Percentiles rank a stretch among this genome's conserved stretches.
Evolutionary conservation across 2,797 vertebrate species (phyloP).

Genomic region (Spheniscus humboldti): DNA sequence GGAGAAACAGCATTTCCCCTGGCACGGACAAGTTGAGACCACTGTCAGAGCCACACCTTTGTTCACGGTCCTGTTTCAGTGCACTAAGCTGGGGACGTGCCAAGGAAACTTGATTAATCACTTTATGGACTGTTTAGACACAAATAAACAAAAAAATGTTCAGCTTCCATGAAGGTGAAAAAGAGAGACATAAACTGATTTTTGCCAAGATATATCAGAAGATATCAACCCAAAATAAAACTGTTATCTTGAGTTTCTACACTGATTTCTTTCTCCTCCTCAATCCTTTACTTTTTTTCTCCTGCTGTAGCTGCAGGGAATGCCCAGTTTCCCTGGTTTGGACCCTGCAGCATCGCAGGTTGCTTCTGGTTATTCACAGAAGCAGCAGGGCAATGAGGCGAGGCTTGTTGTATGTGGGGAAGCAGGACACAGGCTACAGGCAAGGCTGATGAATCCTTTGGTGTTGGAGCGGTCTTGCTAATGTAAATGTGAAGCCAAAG

Average conservation of each 20-base stretch:
- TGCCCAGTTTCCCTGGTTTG: background rate
- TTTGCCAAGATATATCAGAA: background rate
- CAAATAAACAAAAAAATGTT: background rate
- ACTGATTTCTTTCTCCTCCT: background rate
- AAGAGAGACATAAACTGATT: background rate
- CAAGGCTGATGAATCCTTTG: background rate
- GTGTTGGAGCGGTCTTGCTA: background rate
- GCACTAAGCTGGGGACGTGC: constrained; percentile 4
- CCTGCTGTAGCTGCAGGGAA: background rate
- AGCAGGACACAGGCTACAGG: background rate
- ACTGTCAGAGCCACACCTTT: background rate
- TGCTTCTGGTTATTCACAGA: background rate
- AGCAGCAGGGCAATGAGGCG: background rate
- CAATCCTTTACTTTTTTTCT: background rate
- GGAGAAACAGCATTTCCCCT: background rate
- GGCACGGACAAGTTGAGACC: background rate
- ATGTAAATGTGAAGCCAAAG: background rate
- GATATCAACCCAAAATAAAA: background rate
- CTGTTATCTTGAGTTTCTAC: background rate
- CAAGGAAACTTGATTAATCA: background rate
- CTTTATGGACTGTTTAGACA: background rate
- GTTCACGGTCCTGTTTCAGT: background rate
- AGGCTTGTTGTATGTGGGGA: too few species aligned
- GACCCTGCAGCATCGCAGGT: background rate
- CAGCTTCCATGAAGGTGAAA: background rate